Evolutionary conservation across 2,888 invertebrate species (phyloP).

Genomic region (Tinea pellionella): DNA sequence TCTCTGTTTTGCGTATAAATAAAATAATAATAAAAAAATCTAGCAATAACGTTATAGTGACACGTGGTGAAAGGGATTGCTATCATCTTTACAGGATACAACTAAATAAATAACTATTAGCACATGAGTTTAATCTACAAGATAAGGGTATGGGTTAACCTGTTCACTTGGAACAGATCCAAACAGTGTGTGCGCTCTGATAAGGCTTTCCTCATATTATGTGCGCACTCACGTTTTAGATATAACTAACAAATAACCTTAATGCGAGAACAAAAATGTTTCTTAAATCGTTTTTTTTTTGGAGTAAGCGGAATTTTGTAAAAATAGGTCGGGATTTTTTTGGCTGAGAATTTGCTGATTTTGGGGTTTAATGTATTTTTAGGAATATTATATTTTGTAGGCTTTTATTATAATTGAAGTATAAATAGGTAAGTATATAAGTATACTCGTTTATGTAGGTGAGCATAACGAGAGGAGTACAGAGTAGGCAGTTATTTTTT

Average conservation of each 20-base stretch:
- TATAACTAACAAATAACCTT: slow-evolving; percentile 1
- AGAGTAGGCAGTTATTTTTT: no score
- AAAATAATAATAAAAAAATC: no score
- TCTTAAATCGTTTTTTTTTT: background rate
- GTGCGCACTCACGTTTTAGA: background rate
- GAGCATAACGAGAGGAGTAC: no score
- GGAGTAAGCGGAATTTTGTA: background rate
- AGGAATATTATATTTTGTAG: no score
- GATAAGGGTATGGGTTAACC: background rate
- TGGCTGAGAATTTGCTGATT: background rate
- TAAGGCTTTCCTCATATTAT: background rate
- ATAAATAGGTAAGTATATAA: no score
- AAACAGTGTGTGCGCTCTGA: background rate
- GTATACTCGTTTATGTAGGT: no score
- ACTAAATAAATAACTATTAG: background rate
- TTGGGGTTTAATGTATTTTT: background rate
- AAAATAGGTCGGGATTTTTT: background rate
- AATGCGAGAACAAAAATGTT: background rate
- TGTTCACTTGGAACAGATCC: background rate
- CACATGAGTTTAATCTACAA: background rate
- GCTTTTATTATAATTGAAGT: no score
- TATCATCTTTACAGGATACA: no score
- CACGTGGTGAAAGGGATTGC: no score
- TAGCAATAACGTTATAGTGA: no score
- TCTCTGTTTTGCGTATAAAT: no score